Base-by-base conservation (phyloP, 2,113 vertebrate species). In the Neolamprologus toae region DNA sequence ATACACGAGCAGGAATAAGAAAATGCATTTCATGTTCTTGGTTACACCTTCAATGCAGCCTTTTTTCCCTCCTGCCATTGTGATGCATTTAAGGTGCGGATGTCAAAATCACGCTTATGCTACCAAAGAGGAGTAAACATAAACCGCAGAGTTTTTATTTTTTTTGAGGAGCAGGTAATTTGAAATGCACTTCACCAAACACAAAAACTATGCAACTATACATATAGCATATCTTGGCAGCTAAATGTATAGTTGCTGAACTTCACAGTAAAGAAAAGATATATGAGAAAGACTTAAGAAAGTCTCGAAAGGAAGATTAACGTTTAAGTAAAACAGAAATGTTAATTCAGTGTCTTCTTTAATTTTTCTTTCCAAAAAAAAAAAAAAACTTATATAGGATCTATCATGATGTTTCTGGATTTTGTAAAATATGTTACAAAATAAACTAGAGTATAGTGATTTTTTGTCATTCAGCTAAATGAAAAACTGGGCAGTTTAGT, bases 1-100 rank as follows among this genome's bases (percentile, higher is more conserved):
- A 37, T 66, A 37, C 35, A 10, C 3, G 5, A 61, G 57, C 57
- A 33, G 8, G 28, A 19, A 33, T 61, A 61, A 61, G 28, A 19
- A 61, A 61, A 61, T 61, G 4, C 35, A 68, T 68, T 68, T 33
- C 63, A 40, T 40, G 35, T 23, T 68, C 63, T 35, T 68, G 63
- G 10, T 68, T 68, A 13, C 63, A 68, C 33, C 63, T 5, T 68
- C 63, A 68, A 4, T 35, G 33, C 63, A n/a, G 33, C 33, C 63
- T 21, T 14, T 68, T 14, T 9, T 4, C 19, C 19, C 63, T 40
- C 19, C n/a, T 68, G 35, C 23, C 63, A 21, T 23, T 40, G 63
- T 23, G 63, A 42, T 68, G 35, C n/a, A 68, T 68, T 68, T 21
- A 23, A 14, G 11, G 35, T 68, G 31, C 3, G 3, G 59, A n/a